Percentiles rank a stretch among this genome's conserved stretches.
phyloP scores from a whole-genome alignment of 2,113 vertebrate species.

The Thymallus thymallus region DNA sequence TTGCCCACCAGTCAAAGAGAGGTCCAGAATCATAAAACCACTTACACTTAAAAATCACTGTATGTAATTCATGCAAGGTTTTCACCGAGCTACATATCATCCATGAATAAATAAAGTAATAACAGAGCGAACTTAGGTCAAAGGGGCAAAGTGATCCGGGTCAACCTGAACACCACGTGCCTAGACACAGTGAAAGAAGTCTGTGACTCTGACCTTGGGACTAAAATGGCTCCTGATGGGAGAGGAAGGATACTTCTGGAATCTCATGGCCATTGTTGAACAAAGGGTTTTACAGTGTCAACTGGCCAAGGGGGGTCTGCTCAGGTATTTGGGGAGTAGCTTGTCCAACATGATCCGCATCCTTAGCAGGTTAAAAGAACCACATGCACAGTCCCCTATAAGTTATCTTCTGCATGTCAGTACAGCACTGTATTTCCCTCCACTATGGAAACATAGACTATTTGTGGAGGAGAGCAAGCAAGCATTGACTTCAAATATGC shows the following conservation, averaged over 20 bases:
- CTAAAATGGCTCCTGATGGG: conserved; percentile 74
- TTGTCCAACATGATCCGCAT: conserved; percentile 49
- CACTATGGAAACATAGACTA: conserved; percentile 23
- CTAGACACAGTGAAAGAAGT: conserved; percentile 7
- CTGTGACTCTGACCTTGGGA: conserved; percentile 51
- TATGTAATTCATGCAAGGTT: neutral
- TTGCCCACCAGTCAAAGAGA: neutral
- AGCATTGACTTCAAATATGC: conserved; percentile 59
- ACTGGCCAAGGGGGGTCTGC: conserved; percentile 52
- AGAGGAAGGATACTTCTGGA: conserved; percentile 61
- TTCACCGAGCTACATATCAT: neutral
- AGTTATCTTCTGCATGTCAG: conserved; percentile 29
- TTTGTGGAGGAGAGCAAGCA: conserved; percentile 41
- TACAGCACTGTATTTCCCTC: conserved; percentile 24
- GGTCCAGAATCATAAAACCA: neutral
- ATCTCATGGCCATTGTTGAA: conserved; percentile 67
- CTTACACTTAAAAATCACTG: conserved; percentile 1
- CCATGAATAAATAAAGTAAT: neutral
- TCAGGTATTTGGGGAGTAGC: conserved; percentile 68
- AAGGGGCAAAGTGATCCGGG: neutral
- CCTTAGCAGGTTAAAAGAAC: conserved; percentile 67
- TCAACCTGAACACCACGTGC: conserved; percentile 12
- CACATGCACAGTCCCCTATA: conserved; percentile 27
- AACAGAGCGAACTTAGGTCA: neutral
- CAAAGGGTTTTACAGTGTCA: conserved; percentile 66